Evolutionary conservation across 1,140 invertebrate species (phyloP).

Genomic region (Battus philenor): DNA sequence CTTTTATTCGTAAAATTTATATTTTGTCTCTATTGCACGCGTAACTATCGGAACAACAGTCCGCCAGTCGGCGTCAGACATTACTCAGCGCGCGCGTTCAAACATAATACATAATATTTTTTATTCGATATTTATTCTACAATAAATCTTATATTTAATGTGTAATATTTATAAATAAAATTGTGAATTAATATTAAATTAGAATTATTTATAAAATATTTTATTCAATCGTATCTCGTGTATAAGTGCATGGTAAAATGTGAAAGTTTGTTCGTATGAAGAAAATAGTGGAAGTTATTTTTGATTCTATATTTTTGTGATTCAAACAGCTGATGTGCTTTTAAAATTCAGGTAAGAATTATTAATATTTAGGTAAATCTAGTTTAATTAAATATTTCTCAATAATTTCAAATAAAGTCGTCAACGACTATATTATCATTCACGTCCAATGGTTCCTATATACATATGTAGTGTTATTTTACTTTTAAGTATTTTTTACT

Average conservation of each 20-base stretch:
- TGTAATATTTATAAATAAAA: background rate
- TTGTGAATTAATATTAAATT: background rate
- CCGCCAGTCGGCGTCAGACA: conserved; percentile 43
- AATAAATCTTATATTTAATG: background rate
- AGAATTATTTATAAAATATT: conserved; percentile 12
- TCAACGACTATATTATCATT: too few relatives aligned
- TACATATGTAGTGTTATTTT: too few relatives aligned
- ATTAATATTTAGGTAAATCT: too few relatives aligned
- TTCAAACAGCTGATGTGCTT: conserved; percentile 28
- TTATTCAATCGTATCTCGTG: conserved; percentile 33
- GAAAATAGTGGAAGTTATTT: conserved; percentile 36
- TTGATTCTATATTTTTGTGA: conserved; percentile 33
- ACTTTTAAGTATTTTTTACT: too few relatives aligned
- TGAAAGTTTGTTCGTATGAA: conserved; percentile 47
- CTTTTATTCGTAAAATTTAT: conserved; percentile 22
- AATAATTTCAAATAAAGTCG: too few relatives aligned
- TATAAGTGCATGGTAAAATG: conserved; percentile 34
- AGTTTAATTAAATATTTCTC: too few relatives aligned
- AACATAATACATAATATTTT: conserved; percentile 32
- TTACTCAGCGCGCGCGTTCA: conserved; percentile 43
- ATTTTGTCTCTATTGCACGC: conserved; percentile 37
- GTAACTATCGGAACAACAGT: conserved; percentile 29
- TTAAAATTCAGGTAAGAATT: conserved; percentile 17
- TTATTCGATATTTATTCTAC: conserved; percentile 3
- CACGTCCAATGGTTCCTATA: too few relatives aligned